Evolutionary conservation across 2,888 invertebrate genomes (phyloP).

Genomic region (Hermaeophaga mercurialis): DNA sequence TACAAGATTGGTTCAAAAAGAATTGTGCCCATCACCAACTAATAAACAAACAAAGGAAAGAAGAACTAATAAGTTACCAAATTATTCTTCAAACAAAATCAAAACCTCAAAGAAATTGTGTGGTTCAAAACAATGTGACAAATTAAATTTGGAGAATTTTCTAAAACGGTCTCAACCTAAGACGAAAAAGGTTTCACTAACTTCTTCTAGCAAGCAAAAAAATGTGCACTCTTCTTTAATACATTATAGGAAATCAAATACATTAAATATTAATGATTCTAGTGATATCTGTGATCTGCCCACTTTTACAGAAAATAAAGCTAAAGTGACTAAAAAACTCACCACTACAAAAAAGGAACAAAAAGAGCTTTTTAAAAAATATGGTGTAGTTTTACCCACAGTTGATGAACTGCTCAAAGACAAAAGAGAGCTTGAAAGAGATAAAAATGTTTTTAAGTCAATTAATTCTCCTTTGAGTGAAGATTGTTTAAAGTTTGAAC

Average conservation of each 20-base stretch:
- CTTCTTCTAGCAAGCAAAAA: neutral
- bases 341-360: slow-evolving; percentile 21
- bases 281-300: slow-evolving; percentile 34
- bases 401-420: slow-evolving; percentile 40
- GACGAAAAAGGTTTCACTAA: neutral
- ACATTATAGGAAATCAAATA: neutral
- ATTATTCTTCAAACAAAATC: too few relatives aligned
- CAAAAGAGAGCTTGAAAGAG: slow-evolving; percentile 33
- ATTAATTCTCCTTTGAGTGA: slow-evolving; percentile 26
- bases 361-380: slow-evolving; percentile 39
- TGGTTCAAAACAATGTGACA: too few relatives aligned
- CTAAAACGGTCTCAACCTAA: too few relatives aligned
- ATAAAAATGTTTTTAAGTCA: slow-evolving; percentile 31
- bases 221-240: slow-evolving; percentile 8
- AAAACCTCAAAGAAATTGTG: too few relatives aligned
- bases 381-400: slow-evolving; percentile 41
- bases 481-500: slow-evolving; percentile 24
- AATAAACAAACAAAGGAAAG: too few relatives aligned
- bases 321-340: slow-evolving; percentile 17
- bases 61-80: too few relatives aligned
- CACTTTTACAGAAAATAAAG: slow-evolving; percentile 24
- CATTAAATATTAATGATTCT: slow-evolving; percentile 30
- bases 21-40: too few relatives aligned
- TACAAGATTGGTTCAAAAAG: too few relatives aligned
- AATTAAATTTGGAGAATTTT: too few relatives aligned